Conservation (phyloP, 2,888 invertebrate species). For the Cylindroiulus punctatus region DNA sequence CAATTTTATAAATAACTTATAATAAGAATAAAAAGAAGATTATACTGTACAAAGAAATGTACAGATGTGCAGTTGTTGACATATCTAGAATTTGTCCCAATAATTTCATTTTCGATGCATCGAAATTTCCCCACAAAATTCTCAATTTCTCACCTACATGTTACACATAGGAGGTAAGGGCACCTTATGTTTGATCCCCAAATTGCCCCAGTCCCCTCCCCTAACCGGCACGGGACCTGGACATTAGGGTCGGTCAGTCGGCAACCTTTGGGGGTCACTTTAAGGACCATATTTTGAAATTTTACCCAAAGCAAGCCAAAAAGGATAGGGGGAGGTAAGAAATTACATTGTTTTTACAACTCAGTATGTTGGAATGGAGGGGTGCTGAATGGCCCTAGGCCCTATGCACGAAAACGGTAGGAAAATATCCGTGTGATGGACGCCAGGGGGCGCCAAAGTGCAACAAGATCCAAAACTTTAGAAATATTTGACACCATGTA, state of each 20-base stretch:
- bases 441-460: slow-evolving; percentile 1
- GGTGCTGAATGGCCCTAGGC: neutral
- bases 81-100: no score
- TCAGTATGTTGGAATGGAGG: slow-evolving; percentile 32
- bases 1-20: no score
- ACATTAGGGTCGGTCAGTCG: no score
- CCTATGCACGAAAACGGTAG: neutral
- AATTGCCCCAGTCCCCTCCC: neutral
- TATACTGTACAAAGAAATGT: no score
- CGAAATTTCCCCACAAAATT: no score
- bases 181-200: slow-evolving; percentile 10
- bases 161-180: no score
- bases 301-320: neutral
- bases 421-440: neutral
- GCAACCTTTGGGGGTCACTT: slow-evolving; percentile 25
- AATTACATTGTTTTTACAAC: slow-evolving; percentile 32
- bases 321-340: neutral
- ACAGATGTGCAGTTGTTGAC: no score
- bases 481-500: no score
- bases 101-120: no score
- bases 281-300: slow-evolving; percentile 31
- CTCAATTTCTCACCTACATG: no score
- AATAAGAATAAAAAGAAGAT: no score
- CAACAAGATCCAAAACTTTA: neutral
- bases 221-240: neutral